Percentiles rank a stretch among this genome's conserved stretches.
These are phyloP conservation scores for Drosophila multiciliata DNA, from an alignment of 2,888 invertebrate species.

Conservation along the genomic window DNA sequence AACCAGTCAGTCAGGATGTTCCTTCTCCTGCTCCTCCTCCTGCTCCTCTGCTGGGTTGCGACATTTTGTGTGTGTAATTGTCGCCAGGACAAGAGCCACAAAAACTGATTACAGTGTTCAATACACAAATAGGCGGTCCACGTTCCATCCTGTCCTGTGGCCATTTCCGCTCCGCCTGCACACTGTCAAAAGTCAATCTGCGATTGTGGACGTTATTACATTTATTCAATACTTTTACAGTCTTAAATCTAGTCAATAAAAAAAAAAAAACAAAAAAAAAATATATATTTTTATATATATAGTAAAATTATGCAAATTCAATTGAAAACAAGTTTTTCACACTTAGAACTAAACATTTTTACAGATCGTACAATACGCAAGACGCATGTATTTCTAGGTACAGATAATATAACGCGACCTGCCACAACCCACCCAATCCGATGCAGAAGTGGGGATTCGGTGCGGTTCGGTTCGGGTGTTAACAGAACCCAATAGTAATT, in stretches of 20 bases:
- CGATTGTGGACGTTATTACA: conserved; percentile 61
- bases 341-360: conserved; percentile 55
- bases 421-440: conserved; percentile 2
- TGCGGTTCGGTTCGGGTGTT: background rate
- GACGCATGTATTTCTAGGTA: conserved; percentile 35
- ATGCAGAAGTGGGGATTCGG: background rate
- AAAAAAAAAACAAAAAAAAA: conserved; percentile 25
- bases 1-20: background rate
- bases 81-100: conserved; percentile 43
- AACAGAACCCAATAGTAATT: conserved; percentile 19
- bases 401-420: conserved; percentile 40
- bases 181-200: conserved; percentile 11
- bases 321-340: conserved; percentile 18
- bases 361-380: conserved; percentile 52
- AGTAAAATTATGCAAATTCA: conserved; percentile 14
- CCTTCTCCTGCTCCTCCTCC: background rate
- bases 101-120: conserved; percentile 68
- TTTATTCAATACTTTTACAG: conserved; percentile 75
- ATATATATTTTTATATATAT: background rate
- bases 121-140: conserved; percentile 44
- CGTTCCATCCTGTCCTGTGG: conserved; percentile 30
- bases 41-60: conserved; percentile 6
- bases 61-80: conserved; percentile 69
- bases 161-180: conserved; percentile 18
- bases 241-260: conserved; percentile 59